A percentile compares a stretch with the other conserved stretches of the same genome.
Conservation (phyloP, 1,140 invertebrate species). For the Bathynomus jamesi region DNA sequence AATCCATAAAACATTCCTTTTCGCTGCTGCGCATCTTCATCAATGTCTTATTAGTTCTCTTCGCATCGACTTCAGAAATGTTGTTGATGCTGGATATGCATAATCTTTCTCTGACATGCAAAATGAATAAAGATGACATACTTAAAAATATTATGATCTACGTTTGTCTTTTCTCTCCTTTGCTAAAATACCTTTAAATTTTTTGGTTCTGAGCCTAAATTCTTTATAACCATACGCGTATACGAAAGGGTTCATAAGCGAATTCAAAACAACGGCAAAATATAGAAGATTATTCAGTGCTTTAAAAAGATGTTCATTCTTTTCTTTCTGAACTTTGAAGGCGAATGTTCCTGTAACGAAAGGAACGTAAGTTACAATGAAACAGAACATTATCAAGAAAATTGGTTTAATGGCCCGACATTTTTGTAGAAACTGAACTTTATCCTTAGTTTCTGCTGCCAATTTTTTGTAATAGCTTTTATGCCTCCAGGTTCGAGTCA, state of each 20-base stretch:
- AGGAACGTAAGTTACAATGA: constrained; percentile 22
- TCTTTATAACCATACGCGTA: constrained; percentile 26
- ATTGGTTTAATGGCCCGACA: constrained; percentile 24
- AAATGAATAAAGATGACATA: too few species aligned
- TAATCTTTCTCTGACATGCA: too few species aligned
- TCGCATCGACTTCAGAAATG: too few species aligned
- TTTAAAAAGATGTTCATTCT: constrained; percentile 15
- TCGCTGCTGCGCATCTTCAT: too few species aligned
- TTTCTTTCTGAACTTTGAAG: constrained; percentile 13
- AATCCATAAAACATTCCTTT: too few species aligned
- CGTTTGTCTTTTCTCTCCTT: neutral
- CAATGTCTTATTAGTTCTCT: too few species aligned
- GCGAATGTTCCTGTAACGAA: constrained; percentile 22
- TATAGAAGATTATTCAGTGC: constrained; percentile 21
- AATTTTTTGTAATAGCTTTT: constrained; percentile 18
- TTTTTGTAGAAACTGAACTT: constrained; percentile 24
- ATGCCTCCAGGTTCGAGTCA: neutral
- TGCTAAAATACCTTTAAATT: constrained; percentile 23
- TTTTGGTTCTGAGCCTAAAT: constrained; percentile 15
- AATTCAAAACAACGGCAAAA: constrained; percentile 23
- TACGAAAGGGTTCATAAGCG: constrained; percentile 20
- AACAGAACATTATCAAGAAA: constrained; percentile 17
- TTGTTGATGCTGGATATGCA: too few species aligned
- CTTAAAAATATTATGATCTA: too few species aligned
- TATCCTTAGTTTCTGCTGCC: constrained; percentile 18